phyloP scores from a whole-genome alignment of 2,888 invertebrate species.

The Lucinisca nassula region DNA sequence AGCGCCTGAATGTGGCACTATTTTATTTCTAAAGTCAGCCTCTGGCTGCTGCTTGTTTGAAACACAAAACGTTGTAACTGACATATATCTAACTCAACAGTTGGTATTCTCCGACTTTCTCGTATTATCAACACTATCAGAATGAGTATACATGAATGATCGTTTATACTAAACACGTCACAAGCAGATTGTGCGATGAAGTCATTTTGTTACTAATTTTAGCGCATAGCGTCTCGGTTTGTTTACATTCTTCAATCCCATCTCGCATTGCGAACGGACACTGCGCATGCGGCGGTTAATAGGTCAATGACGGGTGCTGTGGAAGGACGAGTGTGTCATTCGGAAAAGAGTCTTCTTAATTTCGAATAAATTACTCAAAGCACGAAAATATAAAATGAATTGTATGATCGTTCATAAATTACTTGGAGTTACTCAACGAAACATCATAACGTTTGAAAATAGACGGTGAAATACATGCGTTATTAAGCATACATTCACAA shows the following conservation, averaged over 20 bases:
- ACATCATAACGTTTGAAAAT: too few relatives aligned
- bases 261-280: slow-evolving; percentile 1
- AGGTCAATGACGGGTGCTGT: slow-evolving; percentile 20
- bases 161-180: slow-evolving; percentile 65
- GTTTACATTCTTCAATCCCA: slow-evolving; percentile 60
- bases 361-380: not conserved
- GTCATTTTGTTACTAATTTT: slow-evolving; percentile 66
- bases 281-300: slow-evolving; percentile 63
- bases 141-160: slow-evolving; percentile 67
- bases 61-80: slow-evolving; percentile 55
- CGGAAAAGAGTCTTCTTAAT: not conserved
- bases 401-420: not conserved
- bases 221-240: slow-evolving; percentile 13
- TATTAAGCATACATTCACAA: not conserved
- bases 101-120: slow-evolving; percentile 59
- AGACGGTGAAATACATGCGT: not conserved
- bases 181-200: slow-evolving; percentile 53
- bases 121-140: slow-evolving; percentile 59
- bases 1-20: not conserved
- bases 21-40: not conserved
- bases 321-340: slow-evolving; percentile 19
- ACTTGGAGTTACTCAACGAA: not conserved
- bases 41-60: not conserved
- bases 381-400: not conserved
- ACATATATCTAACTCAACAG: slow-evolving; percentile 69